These are phyloP conservation scores for Caranx melampygus DNA, from an alignment of 2,113 vertebrate species.

Conservation along the genomic window DNA sequence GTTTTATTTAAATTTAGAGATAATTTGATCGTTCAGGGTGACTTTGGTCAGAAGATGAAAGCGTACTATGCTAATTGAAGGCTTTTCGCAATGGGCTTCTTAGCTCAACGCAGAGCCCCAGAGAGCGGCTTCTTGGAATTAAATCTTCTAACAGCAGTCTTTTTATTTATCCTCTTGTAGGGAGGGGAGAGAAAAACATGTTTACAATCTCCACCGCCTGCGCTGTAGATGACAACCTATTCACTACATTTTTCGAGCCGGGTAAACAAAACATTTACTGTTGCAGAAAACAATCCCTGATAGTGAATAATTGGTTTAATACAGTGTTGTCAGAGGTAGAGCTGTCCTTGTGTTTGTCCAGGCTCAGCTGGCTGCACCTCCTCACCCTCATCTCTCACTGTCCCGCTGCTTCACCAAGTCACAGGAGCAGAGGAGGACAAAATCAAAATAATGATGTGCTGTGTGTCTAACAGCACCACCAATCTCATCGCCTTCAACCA, in stretches of 20 bases:
- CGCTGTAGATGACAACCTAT: conserved; percentile 53
- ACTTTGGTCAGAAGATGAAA: conserved; percentile 75
- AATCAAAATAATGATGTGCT: conserved; percentile 70
- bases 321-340: conserved; percentile 47
- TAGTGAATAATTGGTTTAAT: conserved; percentile 73
- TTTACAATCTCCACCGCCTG: conserved; percentile 66
- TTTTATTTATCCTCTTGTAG: conserved; percentile 69
- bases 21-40: conserved; percentile 80
- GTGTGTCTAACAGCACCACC: conserved; percentile 27
- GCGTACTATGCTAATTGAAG: conserved; percentile 71
- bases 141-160: conserved; percentile 72
- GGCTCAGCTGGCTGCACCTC: conserved; percentile 37
- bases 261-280: conserved; percentile 71
- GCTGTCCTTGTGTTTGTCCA: conserved; percentile 67
- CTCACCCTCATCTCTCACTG: conserved; percentile 48
- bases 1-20: conserved; percentile 67
- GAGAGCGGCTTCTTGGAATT: conserved; percentile 70
- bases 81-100: conserved; percentile 58
- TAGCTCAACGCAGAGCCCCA: conserved; percentile 31
- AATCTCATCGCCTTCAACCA: conserved; percentile 19
- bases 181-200: conserved; percentile 67
- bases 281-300: conserved; percentile 58
- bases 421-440: conserved; percentile 54
- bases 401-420: conserved; percentile 51
- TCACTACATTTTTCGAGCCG: conserved; percentile 42